Conservation (phyloP, 2,113 vertebrate genomes). For the Corythaixoides concolor region DNA sequence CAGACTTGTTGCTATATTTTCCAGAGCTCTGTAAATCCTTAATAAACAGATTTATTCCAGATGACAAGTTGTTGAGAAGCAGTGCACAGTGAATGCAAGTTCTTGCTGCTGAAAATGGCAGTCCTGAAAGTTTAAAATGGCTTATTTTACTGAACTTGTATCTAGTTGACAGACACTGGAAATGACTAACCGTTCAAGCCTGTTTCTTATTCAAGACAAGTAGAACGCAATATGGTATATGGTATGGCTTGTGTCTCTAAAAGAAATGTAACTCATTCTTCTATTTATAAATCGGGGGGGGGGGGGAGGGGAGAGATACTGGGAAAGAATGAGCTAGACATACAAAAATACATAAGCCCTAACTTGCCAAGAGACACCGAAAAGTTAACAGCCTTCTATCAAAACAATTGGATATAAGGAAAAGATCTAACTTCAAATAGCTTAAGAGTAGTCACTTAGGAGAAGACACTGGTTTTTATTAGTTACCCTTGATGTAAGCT, state of each 20-base stretch:
- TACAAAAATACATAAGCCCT: not conserved
- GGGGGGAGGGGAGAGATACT: no score
- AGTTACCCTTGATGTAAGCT: not conserved
- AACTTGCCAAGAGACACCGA: not conserved
- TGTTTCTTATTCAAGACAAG: constrained; percentile 44
- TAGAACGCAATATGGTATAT: constrained; percentile 42
- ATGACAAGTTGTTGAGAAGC: not conserved
- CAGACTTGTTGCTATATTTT: not conserved
- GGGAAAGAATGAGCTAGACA: not conserved
- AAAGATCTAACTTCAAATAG: not conserved
- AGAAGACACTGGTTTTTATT: not conserved
- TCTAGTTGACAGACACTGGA: constrained; percentile 42
- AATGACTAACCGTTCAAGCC: constrained; percentile 46
- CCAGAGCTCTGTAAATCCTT: not conserved
- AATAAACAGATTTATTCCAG: constrained; percentile 27
- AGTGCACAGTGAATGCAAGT: not conserved
- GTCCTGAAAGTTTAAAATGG: constrained; percentile 6
- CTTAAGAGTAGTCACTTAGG: not conserved
- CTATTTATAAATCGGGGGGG: constrained; percentile 14
- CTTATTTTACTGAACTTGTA: constrained; percentile 14
- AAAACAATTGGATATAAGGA: not conserved
- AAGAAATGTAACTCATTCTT: constrained; percentile 14
- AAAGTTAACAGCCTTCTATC: not conserved
- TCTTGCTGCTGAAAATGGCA: not conserved
- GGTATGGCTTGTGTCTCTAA: constrained; percentile 29